Base-by-base conservation (phyloP, 2,888 invertebrate genomes). In the Cryptophagus acutangulus region DNA sequence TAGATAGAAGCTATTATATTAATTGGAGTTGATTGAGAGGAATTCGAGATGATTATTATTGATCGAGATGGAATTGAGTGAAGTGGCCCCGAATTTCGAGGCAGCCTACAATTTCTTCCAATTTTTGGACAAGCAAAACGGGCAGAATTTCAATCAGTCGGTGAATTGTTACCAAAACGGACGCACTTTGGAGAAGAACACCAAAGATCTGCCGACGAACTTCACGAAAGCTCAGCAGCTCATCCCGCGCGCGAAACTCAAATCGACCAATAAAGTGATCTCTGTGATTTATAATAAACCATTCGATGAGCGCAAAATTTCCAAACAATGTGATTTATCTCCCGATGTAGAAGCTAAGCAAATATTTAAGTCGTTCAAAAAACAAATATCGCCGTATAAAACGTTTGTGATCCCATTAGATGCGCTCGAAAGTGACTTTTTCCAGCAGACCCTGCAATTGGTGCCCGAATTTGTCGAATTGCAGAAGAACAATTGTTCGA, bases 261-360 rank as follows among this genome's bases (percentile, higher is more conserved):
- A n/a, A n/a, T n/a, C n/a, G n/a, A n/a, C n/a, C n/a, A n/a, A n/a
- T n/a, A n/a, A n/a, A n/a, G n/a, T n/a, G 26, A 38, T 25, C 18
- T 41, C 33, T n/a, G 16, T 36, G 36, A 20, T 16, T 14, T 37
- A 24, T 10, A 25, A 20, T 10, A 18, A 38, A 38, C 36, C 28
- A 3, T 10, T 15, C 20, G 28, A 38, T 17, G 16, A 38, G 15
- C n/a, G n/a, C n/a, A n/a, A n/a, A n/a, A n/a, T n/a, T n/a, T n/a
- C n/a, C n/a, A n/a, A n/a, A n/a, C n/a, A n/a, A n/a, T n/a, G n/a
- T n/a, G n/a, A n/a, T 12, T 26, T 54, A 14, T 45, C 54, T 14
- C 58, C 58, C 3, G 58, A 56, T 33, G 36, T 48, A 10, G 58
- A 56, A 33, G 58, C 58, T 1, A 54, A 52, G 37, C 47, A 50